Evolutionary conservation across 2,113 vertebrate genomes (phyloP).

Genomic region (Sander lucioperca): DNA sequence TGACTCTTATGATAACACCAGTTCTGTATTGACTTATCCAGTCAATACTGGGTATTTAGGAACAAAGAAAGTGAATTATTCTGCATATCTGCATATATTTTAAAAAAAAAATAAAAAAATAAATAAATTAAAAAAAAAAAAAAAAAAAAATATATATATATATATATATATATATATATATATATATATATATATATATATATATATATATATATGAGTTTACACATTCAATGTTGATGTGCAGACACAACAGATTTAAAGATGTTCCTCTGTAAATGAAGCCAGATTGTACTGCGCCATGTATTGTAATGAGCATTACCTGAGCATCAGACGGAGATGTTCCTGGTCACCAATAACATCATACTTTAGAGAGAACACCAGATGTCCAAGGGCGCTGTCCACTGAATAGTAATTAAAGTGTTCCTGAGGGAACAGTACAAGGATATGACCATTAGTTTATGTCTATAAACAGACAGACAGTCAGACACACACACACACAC

Average conservation of each 20-base stretch:
- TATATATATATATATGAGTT: too few species aligned
- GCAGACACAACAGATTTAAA: not conserved
- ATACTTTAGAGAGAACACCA: constrained; percentile 97
- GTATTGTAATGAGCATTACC: constrained; percentile 79
- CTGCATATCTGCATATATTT: not conserved
- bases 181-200: not conserved
- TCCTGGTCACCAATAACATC: constrained; percentile 96
- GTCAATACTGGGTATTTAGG: constrained; percentile 33
- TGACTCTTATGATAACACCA: constrained; percentile 53
- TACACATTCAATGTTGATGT: not conserved
- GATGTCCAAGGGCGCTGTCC: constrained; percentile 91
- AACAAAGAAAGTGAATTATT: constrained; percentile 5
- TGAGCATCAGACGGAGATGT: constrained; percentile 94
- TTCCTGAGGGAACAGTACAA: constrained; percentile 86
- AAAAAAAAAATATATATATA: too few species aligned
- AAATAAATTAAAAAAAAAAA: too few species aligned
- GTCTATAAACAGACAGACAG: constrained; percentile 15
- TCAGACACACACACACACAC: too few species aligned
- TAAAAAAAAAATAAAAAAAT: too few species aligned
- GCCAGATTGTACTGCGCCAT: not conserved
- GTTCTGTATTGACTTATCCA: constrained; percentile 10
- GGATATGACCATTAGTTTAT: constrained; percentile 51
- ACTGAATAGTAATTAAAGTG: constrained; percentile 99
- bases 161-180: too few species aligned
- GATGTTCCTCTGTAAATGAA: not conserved